Conservation (phyloP, 2,888 invertebrate genomes). For the Endomychus coccineus region DNA sequence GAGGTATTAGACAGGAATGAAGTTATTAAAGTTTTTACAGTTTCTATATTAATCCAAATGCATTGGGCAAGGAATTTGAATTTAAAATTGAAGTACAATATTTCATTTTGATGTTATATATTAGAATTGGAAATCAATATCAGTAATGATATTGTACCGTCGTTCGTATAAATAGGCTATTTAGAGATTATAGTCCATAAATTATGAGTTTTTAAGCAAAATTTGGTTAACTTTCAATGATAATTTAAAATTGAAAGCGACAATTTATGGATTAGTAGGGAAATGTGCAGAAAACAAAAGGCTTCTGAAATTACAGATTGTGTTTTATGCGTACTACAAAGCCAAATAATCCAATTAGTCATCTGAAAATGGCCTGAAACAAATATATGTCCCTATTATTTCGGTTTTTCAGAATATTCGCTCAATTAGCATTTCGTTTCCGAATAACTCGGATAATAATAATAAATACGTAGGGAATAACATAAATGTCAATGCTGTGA, state of each 20-base stretch:
- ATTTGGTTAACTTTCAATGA: slow-evolving; percentile 12
- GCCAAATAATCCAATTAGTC: slow-evolving; percentile 28
- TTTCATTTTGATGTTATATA: not conserved
- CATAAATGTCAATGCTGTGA: too few relatives aligned
- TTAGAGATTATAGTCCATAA: slow-evolving; percentile 20
- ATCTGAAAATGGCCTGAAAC: slow-evolving; percentile 28
- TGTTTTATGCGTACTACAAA: slow-evolving; percentile 24
- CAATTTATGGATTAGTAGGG: slow-evolving; percentile 14
- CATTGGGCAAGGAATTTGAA: too few relatives aligned
- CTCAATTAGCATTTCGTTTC: slow-evolving; percentile 18
- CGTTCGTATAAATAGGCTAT: slow-evolving; percentile 20
- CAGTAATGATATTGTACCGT: not conserved
- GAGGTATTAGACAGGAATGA: too few relatives aligned
- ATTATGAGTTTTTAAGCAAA: too few relatives aligned
- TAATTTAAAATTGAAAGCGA: slow-evolving; percentile 16
- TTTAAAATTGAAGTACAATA: too few relatives aligned
- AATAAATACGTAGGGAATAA: slow-evolving; percentile 13
- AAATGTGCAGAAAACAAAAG: slow-evolving; percentile 25
- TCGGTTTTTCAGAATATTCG: slow-evolving; percentile 20
- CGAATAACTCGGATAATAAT: slow-evolving; percentile 10
- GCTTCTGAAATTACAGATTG: slow-evolving; percentile 26
- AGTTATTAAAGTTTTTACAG: too few relatives aligned
- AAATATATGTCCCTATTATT: slow-evolving; percentile 26
- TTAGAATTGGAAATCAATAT: not conserved
- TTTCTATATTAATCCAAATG: too few relatives aligned